Conservation (phyloP, 1,140 invertebrate genomes). For the Pseudachorutes palmiensis region DNA sequence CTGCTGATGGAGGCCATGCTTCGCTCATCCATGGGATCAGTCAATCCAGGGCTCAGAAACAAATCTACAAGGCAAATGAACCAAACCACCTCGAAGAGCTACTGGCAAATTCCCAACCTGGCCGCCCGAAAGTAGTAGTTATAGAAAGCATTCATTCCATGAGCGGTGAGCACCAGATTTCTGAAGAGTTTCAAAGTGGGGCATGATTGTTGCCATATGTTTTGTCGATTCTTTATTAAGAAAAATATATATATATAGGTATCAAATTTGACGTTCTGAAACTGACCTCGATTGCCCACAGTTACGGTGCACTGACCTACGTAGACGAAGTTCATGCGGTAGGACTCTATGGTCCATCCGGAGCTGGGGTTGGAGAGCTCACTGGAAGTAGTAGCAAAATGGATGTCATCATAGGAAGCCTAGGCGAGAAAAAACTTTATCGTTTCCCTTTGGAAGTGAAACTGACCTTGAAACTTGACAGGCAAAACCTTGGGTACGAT, state of each 20-base stretch:
- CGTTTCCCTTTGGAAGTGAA: conserved; percentile 15
- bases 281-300: conserved; percentile 80
- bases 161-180: too few species aligned
- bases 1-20: conserved; percentile 93
- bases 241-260: too few species aligned
- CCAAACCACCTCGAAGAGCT: conserved; percentile 71
- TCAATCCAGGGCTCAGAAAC: conserved; percentile 88
- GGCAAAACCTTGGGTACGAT: conserved; percentile 93
- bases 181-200: too few species aligned
- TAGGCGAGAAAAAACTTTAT: conserved; percentile 51
- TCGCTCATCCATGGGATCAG: conserved; percentile 97
- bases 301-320: conserved; percentile 87
- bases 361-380: conserved; percentile 86
- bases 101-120: conserved; percentile 61
- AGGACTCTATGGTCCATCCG: conserved; percentile 83
- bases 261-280: conserved; percentile 82
- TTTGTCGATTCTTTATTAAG: too few species aligned
- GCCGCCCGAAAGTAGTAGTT: conserved; percentile 86
- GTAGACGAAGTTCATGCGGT: conserved; percentile 98
- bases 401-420: conserved; percentile 91
- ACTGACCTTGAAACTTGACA: conserved; percentile 34
- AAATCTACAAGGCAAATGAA: conserved; percentile 92
- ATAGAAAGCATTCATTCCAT: conserved; percentile 99
- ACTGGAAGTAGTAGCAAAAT: conserved; percentile 75
- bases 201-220: too few species aligned